Evolutionary conservation across 2,888 invertebrate genomes (phyloP).

Genomic region (Lysandra bellargus): DNA sequence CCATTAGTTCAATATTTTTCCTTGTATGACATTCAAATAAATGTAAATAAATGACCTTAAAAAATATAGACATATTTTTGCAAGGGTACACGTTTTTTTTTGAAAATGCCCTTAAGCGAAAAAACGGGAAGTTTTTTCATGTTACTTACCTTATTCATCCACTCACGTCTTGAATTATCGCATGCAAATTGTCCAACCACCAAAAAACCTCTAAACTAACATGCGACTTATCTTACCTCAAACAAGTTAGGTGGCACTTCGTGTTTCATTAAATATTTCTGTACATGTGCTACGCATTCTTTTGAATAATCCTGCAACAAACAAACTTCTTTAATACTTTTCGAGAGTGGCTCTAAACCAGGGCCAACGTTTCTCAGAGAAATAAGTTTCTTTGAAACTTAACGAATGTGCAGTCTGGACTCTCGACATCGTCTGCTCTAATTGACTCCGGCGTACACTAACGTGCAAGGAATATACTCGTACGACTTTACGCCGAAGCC

Average conservation of each 20-base stretch:
- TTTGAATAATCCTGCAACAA: constrained; percentile 96
- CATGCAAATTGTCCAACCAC: too few species aligned
- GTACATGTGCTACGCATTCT: constrained; percentile 98
- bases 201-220: background rate
- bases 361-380: background rate
- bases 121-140: too few species aligned
- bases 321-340: constrained; percentile 18
- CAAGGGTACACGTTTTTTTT: too few species aligned
- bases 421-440: constrained; percentile 24
- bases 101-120: too few species aligned
- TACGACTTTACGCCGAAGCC: background rate
- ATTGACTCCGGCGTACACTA: constrained; percentile 1
- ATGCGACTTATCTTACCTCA: constrained; percentile 84
- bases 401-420: constrained; percentile 20
- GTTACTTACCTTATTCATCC: too few species aligned
- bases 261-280: constrained; percentile 97
- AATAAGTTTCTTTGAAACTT: constrained; percentile 24
- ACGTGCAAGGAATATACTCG: background rate
- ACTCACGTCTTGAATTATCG: too few species aligned
- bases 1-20: too few species aligned
- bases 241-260: constrained; percentile 98
- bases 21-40: too few species aligned
- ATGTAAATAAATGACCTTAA: too few species aligned
- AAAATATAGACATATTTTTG: too few species aligned
- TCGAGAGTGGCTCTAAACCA: background rate